Evolutionary conservation across 2,888 invertebrate species (phyloP).

Genomic region (Phortica okadai): DNA sequence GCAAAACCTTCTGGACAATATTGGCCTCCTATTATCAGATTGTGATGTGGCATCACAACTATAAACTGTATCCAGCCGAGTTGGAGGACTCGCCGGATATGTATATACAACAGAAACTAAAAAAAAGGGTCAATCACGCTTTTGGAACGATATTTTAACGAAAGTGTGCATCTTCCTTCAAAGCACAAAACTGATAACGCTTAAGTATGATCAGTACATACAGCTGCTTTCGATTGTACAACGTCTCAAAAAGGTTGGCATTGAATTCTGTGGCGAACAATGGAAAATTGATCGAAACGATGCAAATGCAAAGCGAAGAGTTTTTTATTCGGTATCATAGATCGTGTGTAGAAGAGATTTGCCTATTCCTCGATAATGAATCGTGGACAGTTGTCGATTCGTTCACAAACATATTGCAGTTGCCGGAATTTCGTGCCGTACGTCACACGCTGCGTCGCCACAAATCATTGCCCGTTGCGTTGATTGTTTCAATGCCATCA

Average conservation of each 20-base stretch:
- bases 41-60: conserved; percentile 76
- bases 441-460: conserved; percentile 73
- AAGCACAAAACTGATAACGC: conserved; percentile 87
- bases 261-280: conserved; percentile 90
- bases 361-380: conserved; percentile 95
- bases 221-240: conserved; percentile 92
- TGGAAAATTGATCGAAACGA: conserved; percentile 92
- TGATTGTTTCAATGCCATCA: conserved; percentile 59
- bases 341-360: conserved; percentile 91
- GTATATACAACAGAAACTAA: conserved; percentile 91
- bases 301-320: conserved; percentile 90
- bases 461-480: conserved; percentile 69
- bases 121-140: conserved; percentile 88
- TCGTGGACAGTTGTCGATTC: conserved; percentile 95
- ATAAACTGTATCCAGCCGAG: conserved; percentile 70
- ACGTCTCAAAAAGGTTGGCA: conserved; percentile 92
- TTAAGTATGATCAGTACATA: conserved; percentile 96
- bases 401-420: conserved; percentile 88
- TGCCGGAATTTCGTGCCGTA: conserved; percentile 80
- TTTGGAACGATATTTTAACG: conserved; percentile 96
- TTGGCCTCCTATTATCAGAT: conserved; percentile 84
- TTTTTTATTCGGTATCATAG: conserved; percentile 94
- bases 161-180: conserved; percentile 90
- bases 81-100: conserved; percentile 80
- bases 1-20: conserved; percentile 90